Base-by-base conservation (phyloP, 2,797 vertebrate species). In the Thalassophryne amazonica region DNA sequence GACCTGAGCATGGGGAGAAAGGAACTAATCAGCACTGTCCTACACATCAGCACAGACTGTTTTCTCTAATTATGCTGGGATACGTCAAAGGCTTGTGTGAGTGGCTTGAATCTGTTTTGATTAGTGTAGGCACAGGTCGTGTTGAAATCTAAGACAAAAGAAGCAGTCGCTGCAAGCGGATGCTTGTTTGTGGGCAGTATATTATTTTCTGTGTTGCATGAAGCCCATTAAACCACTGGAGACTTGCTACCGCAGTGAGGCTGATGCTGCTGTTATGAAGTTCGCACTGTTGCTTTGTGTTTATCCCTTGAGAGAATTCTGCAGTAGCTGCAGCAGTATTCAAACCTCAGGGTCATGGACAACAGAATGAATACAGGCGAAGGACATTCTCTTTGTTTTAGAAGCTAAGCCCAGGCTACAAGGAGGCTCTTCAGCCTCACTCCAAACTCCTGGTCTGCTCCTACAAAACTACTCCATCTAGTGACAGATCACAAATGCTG, bases 281-380 rank as follows among this genome's bases (percentile, higher is more conserved):
- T 66, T 42, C 42, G 24, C 29, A 15, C 7, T 6, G 14, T 56
- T 31, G 24, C 50, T 53, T 55, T 36, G 9, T 58, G 36, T 13
- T 38, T 1, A 2, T 19, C 38, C 38, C 42, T 35, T 12, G 7
- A 35, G 43, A 43, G 7, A 8, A 12, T 28, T 23, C 66, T 53
- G 2, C 22, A 1, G 32, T 38, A 54, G 64, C 54, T 38, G 30
- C 20, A 40, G 17, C 25, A 42, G 3, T 23, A 7, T 13, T 27
- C 29, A 46, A 19, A 55, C 22, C 38, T 47, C 51, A 28, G 45
- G 25, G 55, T 59, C 51, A 27, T 2, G 15, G 28, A 40, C 38
- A 42, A 16, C 35, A 16, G 22, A 20, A 31, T 38, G 30, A 46
- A 28, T 7, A 20, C 10, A 15, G 40, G 37, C 10, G 9, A 27